phyloP scores from a whole-genome alignment of 1,140 invertebrate species.

The Diachasmimorpha longicaudata region DNA sequence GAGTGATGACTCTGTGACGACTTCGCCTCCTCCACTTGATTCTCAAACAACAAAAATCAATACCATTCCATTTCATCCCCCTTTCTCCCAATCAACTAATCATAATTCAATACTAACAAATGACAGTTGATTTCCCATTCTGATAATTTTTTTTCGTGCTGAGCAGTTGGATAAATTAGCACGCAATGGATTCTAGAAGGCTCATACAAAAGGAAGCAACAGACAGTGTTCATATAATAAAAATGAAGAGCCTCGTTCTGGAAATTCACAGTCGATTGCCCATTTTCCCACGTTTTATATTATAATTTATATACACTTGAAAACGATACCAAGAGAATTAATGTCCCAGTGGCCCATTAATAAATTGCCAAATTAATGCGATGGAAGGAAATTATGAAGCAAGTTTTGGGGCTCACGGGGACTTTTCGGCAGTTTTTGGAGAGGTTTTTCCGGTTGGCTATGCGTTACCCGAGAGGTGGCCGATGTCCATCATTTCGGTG shows the following conservation, averaged over 20 bases:
- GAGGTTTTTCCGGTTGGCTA: slow-evolving; percentile 33
- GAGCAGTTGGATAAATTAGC: slow-evolving; percentile 59
- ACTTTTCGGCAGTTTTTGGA: slow-evolving; percentile 32
- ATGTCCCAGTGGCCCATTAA: neutral
- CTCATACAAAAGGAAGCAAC: slow-evolving; percentile 16
- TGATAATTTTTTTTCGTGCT: slow-evolving; percentile 43
- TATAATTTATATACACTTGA: slow-evolving; percentile 1
- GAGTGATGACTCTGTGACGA: too few relatives aligned
- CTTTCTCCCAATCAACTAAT: neutral
- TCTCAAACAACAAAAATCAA: too few relatives aligned
- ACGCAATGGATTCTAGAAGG: slow-evolving; percentile 36
- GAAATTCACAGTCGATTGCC: neutral
- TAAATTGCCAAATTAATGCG: neutral
- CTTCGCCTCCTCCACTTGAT: too few relatives aligned
- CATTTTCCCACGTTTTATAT: neutral
- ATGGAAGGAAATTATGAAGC: neutral
- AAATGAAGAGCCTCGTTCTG: neutral
- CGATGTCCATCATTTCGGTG: slow-evolving; percentile 56
- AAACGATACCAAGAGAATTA: neutral
- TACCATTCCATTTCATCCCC: too few relatives aligned
- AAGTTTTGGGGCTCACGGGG: slow-evolving; percentile 25
- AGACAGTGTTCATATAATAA: slow-evolving; percentile 16
- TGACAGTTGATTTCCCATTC: slow-evolving; percentile 11
- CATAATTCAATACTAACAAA: neutral
- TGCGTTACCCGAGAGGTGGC: slow-evolving; percentile 46